A percentile compares a stretch with the other conserved stretches of the same genome.
Evolutionary conservation across 2,113 vertebrate species (phyloP).

Genomic region (Otis tarda): DNA sequence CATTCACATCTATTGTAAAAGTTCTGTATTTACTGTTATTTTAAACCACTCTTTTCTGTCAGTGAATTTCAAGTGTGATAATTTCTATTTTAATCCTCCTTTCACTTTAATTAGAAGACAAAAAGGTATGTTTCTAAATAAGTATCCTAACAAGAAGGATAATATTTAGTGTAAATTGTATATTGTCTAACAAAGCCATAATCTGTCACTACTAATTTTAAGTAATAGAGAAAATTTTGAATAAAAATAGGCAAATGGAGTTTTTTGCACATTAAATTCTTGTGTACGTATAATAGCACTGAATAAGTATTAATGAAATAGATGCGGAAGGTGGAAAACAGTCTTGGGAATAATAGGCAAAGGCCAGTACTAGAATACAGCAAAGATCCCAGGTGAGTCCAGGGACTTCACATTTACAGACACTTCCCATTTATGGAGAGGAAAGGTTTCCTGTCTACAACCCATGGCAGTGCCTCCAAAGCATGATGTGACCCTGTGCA

Average conservation of each 20-base stretch:
- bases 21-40: conserved; percentile 26
- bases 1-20: conserved; percentile 41
- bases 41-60: conserved; percentile 37
- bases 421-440: background rate
- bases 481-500: background rate
- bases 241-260: background rate
- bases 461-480: background rate
- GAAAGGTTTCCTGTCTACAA: background rate
- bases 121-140: conserved; percentile 53
- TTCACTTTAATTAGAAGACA: conserved; percentile 58
- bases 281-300: background rate
- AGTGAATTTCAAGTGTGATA: conserved; percentile 34
- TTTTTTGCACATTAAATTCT: background rate
- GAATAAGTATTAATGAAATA: background rate
- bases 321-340: background rate
- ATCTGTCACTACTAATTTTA: conserved; percentile 41
- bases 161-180: conserved; percentile 43
- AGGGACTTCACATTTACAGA: background rate
- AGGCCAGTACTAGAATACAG: background rate
- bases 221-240: conserved; percentile 17
- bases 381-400: background rate
- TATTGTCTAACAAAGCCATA: conserved; percentile 15
- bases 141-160: conserved; percentile 8
- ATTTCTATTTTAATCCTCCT: conserved; percentile 44
- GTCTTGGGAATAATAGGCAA: background rate